Evolutionary conservation across 2,113 vertebrate species (phyloP), one percentile per base, ranked within the genome.

Genomic region (Chamaetylas fuelleborni): DNA sequence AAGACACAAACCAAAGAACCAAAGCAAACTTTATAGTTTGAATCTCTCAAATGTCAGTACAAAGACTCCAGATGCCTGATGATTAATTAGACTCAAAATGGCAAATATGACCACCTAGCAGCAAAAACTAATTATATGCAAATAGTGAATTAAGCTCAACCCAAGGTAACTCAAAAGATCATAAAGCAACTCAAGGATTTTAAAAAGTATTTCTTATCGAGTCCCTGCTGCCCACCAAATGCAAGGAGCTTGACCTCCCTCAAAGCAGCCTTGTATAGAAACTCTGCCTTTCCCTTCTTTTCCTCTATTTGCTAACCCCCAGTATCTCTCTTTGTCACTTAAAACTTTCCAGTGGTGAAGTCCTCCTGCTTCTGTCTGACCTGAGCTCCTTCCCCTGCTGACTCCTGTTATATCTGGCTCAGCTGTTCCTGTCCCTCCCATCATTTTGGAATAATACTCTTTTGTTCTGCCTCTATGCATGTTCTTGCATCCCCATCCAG

Each of bases 11-110:
- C 28, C 45, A n/a, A 58, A 77, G 64, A 48, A 48, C 25, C 53
- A 31, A 78, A 81, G 60, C 38, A 89, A 77, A 70, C 24, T 92
- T 65, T 74, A 33, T 43, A 8, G 26, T 25, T 9, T 48, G 33
- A 76, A 48, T 72, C 60, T 81, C 81, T 92, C 57, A 94, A 56
- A 85, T 12, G 12, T 33, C 31, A 22, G 34, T 67, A 50, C 33
- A 51, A 71, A 81, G 61, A 36, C 22, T 83, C 43, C 40, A 64
- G 47, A 56, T 90, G 56, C 29, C 70, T 87, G 79, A 81, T 65
- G 86, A 86, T 86, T 95, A 93, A 79, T 95, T 96, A 81, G 67
- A 76, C 57, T 91, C 54, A 57, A 81, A 93, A 92, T 89, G 61
- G 69, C 65, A 76, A 93, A 85, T 89, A 56, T 33, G 69, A 74